A percentile compares a stretch with the other conserved stretches of the same genome.
Evolutionary conservation across 2,113 vertebrate species (phyloP).

Genomic region (Okapia johnstoni): DNA sequence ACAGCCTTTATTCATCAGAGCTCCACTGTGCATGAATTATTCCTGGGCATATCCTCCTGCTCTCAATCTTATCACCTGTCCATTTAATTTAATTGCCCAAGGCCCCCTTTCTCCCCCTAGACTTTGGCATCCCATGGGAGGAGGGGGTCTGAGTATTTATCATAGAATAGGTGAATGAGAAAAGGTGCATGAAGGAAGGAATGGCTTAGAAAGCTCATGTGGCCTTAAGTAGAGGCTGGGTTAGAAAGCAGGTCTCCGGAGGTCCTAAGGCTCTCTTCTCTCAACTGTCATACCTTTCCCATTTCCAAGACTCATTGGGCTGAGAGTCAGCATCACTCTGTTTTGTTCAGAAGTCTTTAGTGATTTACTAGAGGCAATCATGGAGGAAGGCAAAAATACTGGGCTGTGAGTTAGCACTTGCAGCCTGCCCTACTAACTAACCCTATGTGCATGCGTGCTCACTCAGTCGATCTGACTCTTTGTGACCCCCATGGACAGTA

Average conservation of each 20-base stretch:
- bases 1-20: neutral
- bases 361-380: neutral
- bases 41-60: neutral
- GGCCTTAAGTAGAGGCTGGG: neutral
- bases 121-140: neutral
- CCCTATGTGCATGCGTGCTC: fast-evolving
- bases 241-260: neutral
- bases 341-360: neutral
- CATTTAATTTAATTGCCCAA: neutral
- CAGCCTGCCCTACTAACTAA: neutral
- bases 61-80: neutral
- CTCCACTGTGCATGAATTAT: neutral
- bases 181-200: neutral
- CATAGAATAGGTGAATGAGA: neutral
- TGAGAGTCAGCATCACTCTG: neutral
- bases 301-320: neutral
- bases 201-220: neutral
- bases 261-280: neutral
- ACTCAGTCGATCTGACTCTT: fast-evolving
- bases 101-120: neutral
- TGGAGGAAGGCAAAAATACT: neutral
- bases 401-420: neutral
- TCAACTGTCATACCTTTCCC: neutral
- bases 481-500: neutral
- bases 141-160: neutral